Percentiles rank a stretch among this genome's conserved stretches.
Conservation (phyloP, 2,888 invertebrate genomes). For the Atrina japonica region DNA sequence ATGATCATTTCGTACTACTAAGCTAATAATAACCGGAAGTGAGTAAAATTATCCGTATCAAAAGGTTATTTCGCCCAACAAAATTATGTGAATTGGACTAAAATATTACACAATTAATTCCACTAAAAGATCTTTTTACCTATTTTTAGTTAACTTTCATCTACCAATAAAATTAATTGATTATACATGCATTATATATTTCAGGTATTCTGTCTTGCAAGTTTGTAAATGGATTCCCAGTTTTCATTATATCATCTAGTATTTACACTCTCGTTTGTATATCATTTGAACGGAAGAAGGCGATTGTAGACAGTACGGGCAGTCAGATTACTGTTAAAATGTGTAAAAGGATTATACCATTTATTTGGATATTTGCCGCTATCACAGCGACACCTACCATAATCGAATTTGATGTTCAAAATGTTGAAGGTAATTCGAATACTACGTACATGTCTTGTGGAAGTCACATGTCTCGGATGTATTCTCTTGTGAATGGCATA, state of each 20-base stretch:
- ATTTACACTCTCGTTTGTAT: conserved; percentile 63
- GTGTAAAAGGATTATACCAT: conserved; percentile 40
- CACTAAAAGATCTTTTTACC: too few relatives aligned
- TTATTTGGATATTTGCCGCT: conserved; percentile 46
- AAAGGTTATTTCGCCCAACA: too few relatives aligned
- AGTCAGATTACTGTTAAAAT: conserved; percentile 38
- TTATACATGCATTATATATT: conserved; percentile 18
- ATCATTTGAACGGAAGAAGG: conserved; percentile 59
- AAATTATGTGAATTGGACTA: too few relatives aligned
- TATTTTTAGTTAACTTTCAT: too few relatives aligned
- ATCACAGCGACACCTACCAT: conserved; percentile 49
- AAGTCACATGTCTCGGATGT: conserved; percentile 14
- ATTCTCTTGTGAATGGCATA: conserved; percentile 51
- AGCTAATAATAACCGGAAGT: too few relatives aligned
- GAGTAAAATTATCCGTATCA: too few relatives aligned
- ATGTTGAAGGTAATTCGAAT: background rate
- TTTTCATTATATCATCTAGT: conserved; percentile 61
- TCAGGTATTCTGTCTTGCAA: conserved; percentile 46
- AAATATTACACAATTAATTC: too few relatives aligned
- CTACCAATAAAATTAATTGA: too few relatives aligned
- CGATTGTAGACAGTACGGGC: conserved; percentile 45
- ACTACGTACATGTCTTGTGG: conserved; percentile 24
- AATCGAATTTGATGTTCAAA: conserved; percentile 44
- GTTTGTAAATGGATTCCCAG: conserved; percentile 56
- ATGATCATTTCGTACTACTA: too few relatives aligned